Conservation (phyloP, 2,797 vertebrate species). For the Sitta carolinensis region DNA sequence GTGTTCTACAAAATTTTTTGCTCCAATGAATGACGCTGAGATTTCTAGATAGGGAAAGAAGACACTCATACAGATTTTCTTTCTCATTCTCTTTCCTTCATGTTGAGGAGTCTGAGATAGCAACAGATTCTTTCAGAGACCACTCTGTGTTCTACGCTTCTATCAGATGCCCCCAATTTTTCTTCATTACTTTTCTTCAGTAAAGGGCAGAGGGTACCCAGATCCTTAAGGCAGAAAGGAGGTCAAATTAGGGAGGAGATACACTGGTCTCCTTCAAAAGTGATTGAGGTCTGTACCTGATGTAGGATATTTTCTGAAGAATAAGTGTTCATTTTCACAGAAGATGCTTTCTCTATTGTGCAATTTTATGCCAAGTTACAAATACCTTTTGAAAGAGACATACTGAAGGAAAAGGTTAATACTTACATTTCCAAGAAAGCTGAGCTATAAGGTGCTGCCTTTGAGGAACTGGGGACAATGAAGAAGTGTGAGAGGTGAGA, state of each 20-base stretch:
- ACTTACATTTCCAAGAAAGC: neutral
- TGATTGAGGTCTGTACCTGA: neutral
- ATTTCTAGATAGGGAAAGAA: conserved; percentile 3
- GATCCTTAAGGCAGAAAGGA: neutral
- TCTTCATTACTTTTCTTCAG: neutral
- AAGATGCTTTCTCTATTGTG: neutral
- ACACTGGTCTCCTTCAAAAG: neutral
- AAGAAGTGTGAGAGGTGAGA: neutral
- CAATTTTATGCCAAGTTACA: neutral
- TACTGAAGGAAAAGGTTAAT: neutral
- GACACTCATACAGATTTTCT: neutral
- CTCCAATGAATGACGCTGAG: neutral
- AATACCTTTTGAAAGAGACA: neutral
- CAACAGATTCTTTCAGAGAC: neutral
- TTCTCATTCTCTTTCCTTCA: neutral
- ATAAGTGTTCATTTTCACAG: neutral
- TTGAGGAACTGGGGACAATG: neutral
- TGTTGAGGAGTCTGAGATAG: neutral
- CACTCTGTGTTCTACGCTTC: neutral
- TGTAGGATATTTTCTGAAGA: neutral
- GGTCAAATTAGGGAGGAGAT: neutral
- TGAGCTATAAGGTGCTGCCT: neutral
- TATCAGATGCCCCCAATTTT: neutral
- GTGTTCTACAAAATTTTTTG: neutral
- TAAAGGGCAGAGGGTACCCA: neutral